Base-by-base conservation (phyloP, 2,113 vertebrate species). In the Trogon melanurus region DNA sequence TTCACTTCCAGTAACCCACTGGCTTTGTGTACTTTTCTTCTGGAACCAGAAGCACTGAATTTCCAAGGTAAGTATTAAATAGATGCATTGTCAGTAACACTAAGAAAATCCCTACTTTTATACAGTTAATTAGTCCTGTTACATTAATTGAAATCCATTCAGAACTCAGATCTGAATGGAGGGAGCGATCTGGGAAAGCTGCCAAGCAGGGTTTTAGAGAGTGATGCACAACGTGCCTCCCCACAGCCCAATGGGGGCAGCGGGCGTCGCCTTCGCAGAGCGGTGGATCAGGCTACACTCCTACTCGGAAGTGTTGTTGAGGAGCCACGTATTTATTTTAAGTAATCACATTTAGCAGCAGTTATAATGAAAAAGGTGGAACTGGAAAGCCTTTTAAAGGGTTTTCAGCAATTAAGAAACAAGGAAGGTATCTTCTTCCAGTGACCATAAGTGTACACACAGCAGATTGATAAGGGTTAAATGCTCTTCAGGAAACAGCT, bases 121-220 rank as follows among this genome's bases (percentile, higher is more conserved):
- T 22, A 66, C 85, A 93, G 91, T 93, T 96, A 96, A 97, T 97
- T 96, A 96, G 89, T 38, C 93, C 83, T 60, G 91, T 96, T 96
- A 95, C 93, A 86, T 85, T 96, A 94, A 96, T 83, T 95, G 95
- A 91, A 90, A 96, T 88, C 64, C 82, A 93, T 90, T 96, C 75
- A 95, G 88, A 41, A 44, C 67, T 66, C 27, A 22, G 85, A 80
- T 48, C 21, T 80, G 91, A 96, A 94, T 88, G 84, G 72, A 96
- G 79, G 89, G 41, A 41, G 67, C 0, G 0, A 74, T 41, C 79
- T 83, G 89, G 94, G 95, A 88, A 78, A 74, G 81, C 5, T 0
- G 79, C 95, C 95, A 96, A 85, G 58, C 0, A 0, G 50, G 26
- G 50, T 12, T 88, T 71, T 29, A 21, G 48, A 48, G 47, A 56